Evolutionary conservation across 2,888 invertebrate species (phyloP).

Genomic region (Eupithecia centaureata): DNA sequence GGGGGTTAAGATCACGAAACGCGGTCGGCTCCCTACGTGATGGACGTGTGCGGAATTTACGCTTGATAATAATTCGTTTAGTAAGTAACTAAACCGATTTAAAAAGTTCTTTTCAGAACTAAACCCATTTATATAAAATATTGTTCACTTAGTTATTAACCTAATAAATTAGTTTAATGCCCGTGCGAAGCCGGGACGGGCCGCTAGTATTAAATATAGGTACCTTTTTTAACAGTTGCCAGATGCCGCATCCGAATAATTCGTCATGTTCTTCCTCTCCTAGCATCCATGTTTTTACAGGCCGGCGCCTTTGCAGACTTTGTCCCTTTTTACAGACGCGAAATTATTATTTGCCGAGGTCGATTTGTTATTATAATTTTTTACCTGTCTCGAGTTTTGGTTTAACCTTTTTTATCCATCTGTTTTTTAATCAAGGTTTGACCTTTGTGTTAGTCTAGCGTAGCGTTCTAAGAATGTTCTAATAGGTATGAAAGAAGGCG

Average conservation of each 20-base stretch:
- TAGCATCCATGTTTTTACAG: slow-evolving; percentile 1
- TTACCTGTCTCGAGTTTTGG: slow-evolving; percentile 6
- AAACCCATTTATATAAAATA: no score
- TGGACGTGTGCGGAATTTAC: no score
- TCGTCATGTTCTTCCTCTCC: not conserved
- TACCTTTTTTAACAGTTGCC: not conserved
- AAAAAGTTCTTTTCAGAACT: no score
- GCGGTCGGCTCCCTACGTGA: no score
- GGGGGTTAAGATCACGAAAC: no score
- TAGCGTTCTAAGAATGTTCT: not conserved
- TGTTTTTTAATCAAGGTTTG: slow-evolving; percentile 7
- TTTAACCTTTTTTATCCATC: not conserved
- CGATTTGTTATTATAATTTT: slow-evolving; percentile 7
- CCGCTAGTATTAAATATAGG: no score
- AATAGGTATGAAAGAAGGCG: not conserved
- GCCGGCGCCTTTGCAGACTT: not conserved
- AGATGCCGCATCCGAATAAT: slow-evolving; percentile 1
- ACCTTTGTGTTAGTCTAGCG: slow-evolving; percentile 5
- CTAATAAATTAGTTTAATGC: no score
- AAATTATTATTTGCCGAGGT: slow-evolving; percentile 13
- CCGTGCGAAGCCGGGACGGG: no score
- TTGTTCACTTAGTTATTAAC: no score
- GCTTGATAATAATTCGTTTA: no score
- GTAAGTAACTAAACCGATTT: no score
- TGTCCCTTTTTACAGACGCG: slow-evolving; percentile 10